A percentile compares a stretch with the other conserved stretches of the same genome.
phyloP scores from a whole-genome alignment of 2,797 vertebrate species.

The Hoplostethus mediterraneus region DNA sequence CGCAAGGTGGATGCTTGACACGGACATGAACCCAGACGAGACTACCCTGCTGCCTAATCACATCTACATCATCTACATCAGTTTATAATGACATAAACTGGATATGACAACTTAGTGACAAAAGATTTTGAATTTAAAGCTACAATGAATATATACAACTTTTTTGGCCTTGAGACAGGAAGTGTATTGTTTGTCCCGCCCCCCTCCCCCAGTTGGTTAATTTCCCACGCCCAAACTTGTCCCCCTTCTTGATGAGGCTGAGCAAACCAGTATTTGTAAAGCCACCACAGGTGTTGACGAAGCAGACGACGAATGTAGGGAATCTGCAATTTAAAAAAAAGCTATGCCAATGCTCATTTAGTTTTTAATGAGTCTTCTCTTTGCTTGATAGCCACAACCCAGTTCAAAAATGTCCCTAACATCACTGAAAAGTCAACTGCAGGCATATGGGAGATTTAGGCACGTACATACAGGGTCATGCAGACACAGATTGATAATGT shows the following conservation, averaged over 20 bases:
- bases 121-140: constrained; percentile 1
- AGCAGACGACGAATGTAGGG: too few species aligned
- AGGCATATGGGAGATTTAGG: constrained; percentile 14
- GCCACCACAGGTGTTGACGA: too few species aligned
- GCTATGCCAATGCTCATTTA: neutral
- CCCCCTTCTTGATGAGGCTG: too few species aligned
- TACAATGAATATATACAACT: neutral
- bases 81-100: neutral
- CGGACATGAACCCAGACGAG: constrained; percentile 14
- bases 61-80: constrained; percentile 1
- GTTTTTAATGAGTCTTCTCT: neutral
- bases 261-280: too few species aligned
- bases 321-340: too few species aligned
- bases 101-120: neutral
- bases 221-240: constrained; percentile 1
- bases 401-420: neutral
- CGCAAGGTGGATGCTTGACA: constrained; percentile 24
- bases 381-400: too few species aligned
- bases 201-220: neutral
- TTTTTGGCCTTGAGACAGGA: neutral
- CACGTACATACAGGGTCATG: constrained; percentile 35
- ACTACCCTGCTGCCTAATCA: constrained; percentile 5
- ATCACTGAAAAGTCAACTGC: constrained; percentile 17
- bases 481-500: constrained; percentile 22
- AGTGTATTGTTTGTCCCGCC: neutral